phyloP scores from a whole-genome alignment of 2,797 vertebrate species.

The Gephyroberyx darwinii region DNA sequence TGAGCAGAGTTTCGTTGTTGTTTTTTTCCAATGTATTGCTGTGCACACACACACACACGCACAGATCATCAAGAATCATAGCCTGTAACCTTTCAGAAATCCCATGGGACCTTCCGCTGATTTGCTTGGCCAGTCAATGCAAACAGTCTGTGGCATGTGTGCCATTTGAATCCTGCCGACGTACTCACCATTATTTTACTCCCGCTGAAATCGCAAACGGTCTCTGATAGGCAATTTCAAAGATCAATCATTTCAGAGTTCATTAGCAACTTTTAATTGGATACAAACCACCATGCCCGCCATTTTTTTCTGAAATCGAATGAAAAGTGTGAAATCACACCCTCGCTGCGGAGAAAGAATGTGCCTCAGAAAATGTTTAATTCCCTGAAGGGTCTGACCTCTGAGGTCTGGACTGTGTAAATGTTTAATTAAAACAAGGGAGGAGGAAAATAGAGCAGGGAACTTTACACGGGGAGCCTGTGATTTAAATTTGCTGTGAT shows the following conservation, averaged over 20 bases:
- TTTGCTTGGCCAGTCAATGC: constrained; percentile 14
- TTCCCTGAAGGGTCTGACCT: constrained; percentile 33
- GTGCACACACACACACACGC: too few species aligned
- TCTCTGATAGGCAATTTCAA: not conserved
- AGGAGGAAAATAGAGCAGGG: constrained; percentile 27
- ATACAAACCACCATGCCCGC: constrained; percentile 1
- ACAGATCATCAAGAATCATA: too few species aligned
- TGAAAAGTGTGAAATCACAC: constrained; percentile 18
- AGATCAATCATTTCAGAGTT: constrained; percentile 5
- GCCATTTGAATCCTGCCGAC: not conserved
- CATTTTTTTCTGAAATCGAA: not conserved
- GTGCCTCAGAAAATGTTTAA: constrained; percentile 6
- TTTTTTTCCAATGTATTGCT: not conserved
- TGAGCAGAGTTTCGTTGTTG: not conserved
- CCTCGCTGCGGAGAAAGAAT: not conserved
- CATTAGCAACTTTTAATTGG: constrained; percentile 11
- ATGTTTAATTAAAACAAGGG: constrained; percentile 60
- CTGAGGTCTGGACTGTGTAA: constrained; percentile 44
- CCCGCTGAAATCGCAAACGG: not conserved
- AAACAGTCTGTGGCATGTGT: constrained; percentile 8
- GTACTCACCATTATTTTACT: not conserved
- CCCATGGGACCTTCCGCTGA: not conserved
- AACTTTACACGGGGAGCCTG: constrained; percentile 29
- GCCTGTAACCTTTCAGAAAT: not conserved
- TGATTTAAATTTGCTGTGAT: constrained; percentile 35